phyloP scores from a whole-genome alignment of 2,797 vertebrate species.

The Pipistrellus nathusii region DNA sequence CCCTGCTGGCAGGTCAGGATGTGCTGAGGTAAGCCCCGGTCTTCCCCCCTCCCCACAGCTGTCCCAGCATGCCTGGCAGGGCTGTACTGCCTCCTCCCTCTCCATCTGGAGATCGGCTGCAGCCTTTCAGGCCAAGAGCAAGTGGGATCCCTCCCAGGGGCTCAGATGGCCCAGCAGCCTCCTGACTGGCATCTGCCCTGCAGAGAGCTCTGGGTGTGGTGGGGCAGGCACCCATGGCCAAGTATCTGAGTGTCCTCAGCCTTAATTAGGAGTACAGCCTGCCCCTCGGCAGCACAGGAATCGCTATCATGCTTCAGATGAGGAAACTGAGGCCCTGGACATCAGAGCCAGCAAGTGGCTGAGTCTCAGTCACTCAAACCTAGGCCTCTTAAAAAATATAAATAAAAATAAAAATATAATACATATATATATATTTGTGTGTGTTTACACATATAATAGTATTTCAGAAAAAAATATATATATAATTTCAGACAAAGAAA shows the following conservation, averaged over 20 bases:
- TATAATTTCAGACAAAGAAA: too few species aligned
- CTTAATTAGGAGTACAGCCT: neutral
- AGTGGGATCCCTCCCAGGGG: neutral
- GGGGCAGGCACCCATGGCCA: neutral
- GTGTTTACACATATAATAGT: too few species aligned
- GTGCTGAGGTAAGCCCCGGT: slow-evolving; percentile 33
- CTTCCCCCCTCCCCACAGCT: neutral
- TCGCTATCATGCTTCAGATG: neutral
- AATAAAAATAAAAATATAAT: too few species aligned
- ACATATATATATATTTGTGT: too few species aligned
- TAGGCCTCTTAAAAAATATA: too few species aligned
- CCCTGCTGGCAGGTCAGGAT: neutral
- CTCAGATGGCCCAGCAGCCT: neutral
- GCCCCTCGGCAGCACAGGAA: neutral
- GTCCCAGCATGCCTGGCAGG: neutral
- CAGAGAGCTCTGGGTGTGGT: too few species aligned
- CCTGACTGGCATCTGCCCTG: neutral
- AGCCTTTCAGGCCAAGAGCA: neutral
- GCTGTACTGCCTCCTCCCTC: neutral
- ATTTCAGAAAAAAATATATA: too few species aligned
- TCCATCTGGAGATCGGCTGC: neutral
- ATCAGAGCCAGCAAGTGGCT: neutral
- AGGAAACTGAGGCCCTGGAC: neutral
- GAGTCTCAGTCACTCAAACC: neutral
- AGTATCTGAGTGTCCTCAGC: neutral